phyloP scores from a whole-genome alignment of 2,797 vertebrate genomes.

The Pitangus sulphuratus region DNA sequence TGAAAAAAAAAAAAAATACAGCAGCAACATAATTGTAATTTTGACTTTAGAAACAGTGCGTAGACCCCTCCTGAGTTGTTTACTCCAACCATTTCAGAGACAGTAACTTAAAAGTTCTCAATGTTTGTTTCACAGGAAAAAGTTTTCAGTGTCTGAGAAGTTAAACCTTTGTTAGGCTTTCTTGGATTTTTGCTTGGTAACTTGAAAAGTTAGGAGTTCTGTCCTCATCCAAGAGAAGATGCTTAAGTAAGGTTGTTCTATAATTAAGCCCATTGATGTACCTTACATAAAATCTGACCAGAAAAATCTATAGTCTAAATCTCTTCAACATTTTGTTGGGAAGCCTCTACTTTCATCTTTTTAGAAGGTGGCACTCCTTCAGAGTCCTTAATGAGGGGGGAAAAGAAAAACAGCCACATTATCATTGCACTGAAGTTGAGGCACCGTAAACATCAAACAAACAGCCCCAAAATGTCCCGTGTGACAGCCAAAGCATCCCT shows the following conservation, averaged over 20 bases:
- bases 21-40: slow-evolving; percentile 94
- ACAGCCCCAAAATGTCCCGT: neutral
- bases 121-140: slow-evolving; percentile 79
- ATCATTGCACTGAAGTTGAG: neutral
- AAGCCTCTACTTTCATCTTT: slow-evolving; percentile 92
- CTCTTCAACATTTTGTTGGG: slow-evolving; percentile 90
- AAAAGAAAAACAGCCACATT: slow-evolving; percentile 47
- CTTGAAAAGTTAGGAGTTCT: slow-evolving; percentile 79
- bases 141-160: slow-evolving; percentile 82
- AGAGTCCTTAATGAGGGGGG: slow-evolving; percentile 82
- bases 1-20: slow-evolving; percentile 78
- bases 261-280: slow-evolving; percentile 77
- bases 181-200: slow-evolving; percentile 82
- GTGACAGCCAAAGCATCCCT: neutral
- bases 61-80: slow-evolving; percentile 90
- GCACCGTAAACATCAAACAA: neutral
- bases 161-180: slow-evolving; percentile 73
- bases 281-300: slow-evolving; percentile 77
- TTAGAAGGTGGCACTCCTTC: slow-evolving; percentile 91
- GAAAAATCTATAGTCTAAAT: slow-evolving; percentile 82
- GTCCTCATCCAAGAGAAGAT: slow-evolving; percentile 75
- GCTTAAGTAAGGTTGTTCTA: slow-evolving; percentile 73
- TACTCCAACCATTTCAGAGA: slow-evolving; percentile 79
- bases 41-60: slow-evolving; percentile 94
- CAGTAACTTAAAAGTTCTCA: slow-evolving; percentile 78